phyloP scores from a whole-genome alignment of 2,113 vertebrate genomes.

The Gallinago jamesoni region DNA sequence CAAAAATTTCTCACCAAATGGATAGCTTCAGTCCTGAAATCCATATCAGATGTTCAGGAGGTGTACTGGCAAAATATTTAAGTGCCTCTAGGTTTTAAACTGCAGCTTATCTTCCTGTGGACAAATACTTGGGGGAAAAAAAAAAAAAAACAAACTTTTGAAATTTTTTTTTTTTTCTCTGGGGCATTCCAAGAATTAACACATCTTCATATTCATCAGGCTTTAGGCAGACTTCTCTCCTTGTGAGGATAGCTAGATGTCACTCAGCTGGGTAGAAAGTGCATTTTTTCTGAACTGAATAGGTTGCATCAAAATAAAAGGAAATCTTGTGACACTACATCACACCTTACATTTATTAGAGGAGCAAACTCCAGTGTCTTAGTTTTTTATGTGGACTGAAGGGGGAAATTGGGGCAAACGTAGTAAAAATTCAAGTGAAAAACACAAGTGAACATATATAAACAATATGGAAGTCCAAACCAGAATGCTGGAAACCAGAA shows the following conservation, averaged over 20 bases:
- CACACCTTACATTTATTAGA: background rate
- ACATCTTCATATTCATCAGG: background rate
- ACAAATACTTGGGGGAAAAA: background rate
- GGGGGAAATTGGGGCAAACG: fast-evolving
- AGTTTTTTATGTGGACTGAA: background rate
- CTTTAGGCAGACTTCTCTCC: background rate
- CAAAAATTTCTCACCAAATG: conserved; percentile 31
- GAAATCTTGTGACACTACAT: background rate
- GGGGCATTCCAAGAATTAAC: background rate
- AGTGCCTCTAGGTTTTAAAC: background rate
- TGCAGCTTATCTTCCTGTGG: background rate
- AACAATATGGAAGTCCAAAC: background rate
- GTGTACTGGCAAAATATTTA: background rate
- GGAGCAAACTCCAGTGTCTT: background rate
- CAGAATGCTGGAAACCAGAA: background rate
- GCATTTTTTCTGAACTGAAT: background rate
- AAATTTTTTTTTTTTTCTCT: background rate
- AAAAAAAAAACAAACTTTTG: background rate
- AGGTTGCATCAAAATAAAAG: background rate
- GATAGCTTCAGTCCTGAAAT: background rate
- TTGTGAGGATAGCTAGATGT: background rate
- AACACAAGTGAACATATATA: background rate
- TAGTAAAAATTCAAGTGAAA: background rate
- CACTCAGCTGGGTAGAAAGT: background rate
- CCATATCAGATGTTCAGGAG: background rate